These are phyloP conservation scores for Palaemon carinicauda DNA, from an alignment of 1,140 invertebrate genomes.

Conservation along the genomic window DNA sequence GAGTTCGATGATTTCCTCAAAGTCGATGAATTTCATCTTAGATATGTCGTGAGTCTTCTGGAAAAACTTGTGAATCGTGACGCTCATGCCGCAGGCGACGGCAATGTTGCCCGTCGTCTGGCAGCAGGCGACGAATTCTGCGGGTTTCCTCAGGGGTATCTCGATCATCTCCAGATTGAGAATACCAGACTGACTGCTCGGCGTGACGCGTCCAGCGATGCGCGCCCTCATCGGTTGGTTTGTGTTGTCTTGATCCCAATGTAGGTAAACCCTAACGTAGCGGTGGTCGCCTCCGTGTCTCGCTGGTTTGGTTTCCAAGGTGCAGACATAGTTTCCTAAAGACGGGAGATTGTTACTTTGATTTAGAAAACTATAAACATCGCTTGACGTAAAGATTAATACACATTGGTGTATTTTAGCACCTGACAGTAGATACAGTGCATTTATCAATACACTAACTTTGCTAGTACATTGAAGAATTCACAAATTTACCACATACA, in stretches of 20 bases:
- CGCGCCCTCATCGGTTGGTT: constrained; percentile 73
- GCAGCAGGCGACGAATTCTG: constrained; percentile 72
- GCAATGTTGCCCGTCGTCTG: constrained; percentile 73
- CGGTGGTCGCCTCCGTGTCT: constrained; percentile 68
- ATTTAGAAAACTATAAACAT: too few relatives aligned
- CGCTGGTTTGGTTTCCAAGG: constrained; percentile 72
- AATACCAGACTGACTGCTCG: constrained; percentile 69
- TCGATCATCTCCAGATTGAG: constrained; percentile 74
- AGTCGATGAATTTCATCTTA: constrained; percentile 73
- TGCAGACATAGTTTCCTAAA: constrained; percentile 71
- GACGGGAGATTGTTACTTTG: constrained; percentile 26
- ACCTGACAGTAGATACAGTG: too few relatives aligned
- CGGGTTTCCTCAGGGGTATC: constrained; percentile 70
- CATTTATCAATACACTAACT: too few relatives aligned
- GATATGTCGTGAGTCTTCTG: constrained; percentile 73
- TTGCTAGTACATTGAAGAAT: too few relatives aligned
- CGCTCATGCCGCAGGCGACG: constrained; percentile 68
- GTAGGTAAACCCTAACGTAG: constrained; percentile 74
- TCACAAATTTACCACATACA: too few relatives aligned
- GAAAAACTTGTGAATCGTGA: constrained; percentile 71
- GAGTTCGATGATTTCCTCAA: constrained; percentile 67
- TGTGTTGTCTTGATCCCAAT: constrained; percentile 69
- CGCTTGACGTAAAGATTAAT: too few relatives aligned
- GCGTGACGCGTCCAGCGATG: constrained; percentile 75
- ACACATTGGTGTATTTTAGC: too few relatives aligned